These are phyloP conservation scores for Netelia fuscicornis DNA, from an alignment of 2,888 invertebrate genomes.

Conservation along the genomic window DNA sequence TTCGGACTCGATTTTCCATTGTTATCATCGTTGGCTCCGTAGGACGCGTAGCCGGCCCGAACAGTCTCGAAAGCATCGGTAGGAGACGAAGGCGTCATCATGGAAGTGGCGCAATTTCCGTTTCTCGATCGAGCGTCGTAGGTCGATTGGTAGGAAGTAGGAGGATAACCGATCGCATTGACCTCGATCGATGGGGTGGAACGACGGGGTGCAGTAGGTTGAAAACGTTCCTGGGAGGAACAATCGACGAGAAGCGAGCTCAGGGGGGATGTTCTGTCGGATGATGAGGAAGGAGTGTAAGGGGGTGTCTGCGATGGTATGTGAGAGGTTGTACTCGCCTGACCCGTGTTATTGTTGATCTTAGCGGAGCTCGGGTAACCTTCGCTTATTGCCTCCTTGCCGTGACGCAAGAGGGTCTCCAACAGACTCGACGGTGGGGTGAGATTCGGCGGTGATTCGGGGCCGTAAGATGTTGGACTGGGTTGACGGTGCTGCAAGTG, in stretches of 20 bases:
- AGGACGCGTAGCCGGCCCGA: constrained; percentile 65
- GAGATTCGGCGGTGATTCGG: constrained; percentile 41
- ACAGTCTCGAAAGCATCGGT: constrained; percentile 62
- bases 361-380: constrained; percentile 64
- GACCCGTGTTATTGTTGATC: constrained; percentile 55
- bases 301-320: constrained; percentile 74
- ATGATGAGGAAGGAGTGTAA: constrained; percentile 76
- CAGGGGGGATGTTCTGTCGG: constrained; percentile 75
- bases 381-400: constrained; percentile 74
- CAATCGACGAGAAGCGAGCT: constrained; percentile 67
- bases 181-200: constrained; percentile 59
- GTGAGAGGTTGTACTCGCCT: constrained; percentile 62
- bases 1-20: constrained; percentile 69
- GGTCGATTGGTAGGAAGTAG: constrained; percentile 57
- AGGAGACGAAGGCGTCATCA: constrained; percentile 67
- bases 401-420: constrained; percentile 76
- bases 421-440: constrained; percentile 73
- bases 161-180: constrained; percentile 56
- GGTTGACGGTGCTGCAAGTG: constrained; percentile 61
- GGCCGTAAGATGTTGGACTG: constrained; percentile 63
- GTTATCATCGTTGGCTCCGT: constrained; percentile 69
- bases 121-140: constrained; percentile 66
- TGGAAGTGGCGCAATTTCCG: constrained; percentile 59
- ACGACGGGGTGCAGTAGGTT: constrained; percentile 45
- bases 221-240: constrained; percentile 68